Evolutionary conservation across 2,797 vertebrate species (phyloP).

Genomic region (Lepus oiostolus): DNA sequence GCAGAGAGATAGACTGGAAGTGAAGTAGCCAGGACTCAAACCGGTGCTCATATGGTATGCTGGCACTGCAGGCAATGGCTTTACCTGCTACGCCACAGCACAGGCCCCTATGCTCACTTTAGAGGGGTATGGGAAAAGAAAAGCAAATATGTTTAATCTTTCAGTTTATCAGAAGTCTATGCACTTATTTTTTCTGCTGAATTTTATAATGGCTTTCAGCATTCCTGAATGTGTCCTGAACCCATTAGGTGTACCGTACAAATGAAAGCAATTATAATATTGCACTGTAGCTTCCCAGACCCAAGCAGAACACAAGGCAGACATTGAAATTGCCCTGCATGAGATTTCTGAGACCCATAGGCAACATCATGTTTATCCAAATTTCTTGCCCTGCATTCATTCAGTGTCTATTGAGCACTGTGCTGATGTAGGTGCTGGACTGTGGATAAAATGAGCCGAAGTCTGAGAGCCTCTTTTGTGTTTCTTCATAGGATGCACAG

Average conservation of each 20-base stretch:
- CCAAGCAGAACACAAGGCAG: neutral
- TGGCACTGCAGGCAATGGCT: too few relatives aligned
- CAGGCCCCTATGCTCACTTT: neutral
- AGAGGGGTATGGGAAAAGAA: neutral
- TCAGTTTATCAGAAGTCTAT: neutral
- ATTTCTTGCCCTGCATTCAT: neutral
- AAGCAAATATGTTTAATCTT: neutral
- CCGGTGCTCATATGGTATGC: too few relatives aligned
- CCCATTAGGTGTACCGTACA: neutral
- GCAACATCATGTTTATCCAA: neutral
- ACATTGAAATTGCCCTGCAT: neutral
- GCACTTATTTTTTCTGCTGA: neutral
- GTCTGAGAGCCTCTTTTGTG: neutral
- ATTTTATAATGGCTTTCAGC: neutral
- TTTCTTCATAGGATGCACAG: neutral
- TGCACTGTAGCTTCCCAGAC: neutral
- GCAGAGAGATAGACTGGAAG: too few relatives aligned
- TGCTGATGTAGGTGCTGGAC: neutral
- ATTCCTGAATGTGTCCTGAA: neutral
- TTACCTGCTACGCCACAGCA: too few relatives aligned
- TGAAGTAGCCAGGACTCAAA: too few relatives aligned
- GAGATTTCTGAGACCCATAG: slow-evolving; percentile 7
- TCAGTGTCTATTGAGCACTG: neutral
- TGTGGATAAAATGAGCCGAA: neutral
- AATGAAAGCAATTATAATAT: neutral